Evolutionary conservation across 1,140 invertebrate genomes (phyloP).

Genomic region (Saccostrea glomerata): DNA sequence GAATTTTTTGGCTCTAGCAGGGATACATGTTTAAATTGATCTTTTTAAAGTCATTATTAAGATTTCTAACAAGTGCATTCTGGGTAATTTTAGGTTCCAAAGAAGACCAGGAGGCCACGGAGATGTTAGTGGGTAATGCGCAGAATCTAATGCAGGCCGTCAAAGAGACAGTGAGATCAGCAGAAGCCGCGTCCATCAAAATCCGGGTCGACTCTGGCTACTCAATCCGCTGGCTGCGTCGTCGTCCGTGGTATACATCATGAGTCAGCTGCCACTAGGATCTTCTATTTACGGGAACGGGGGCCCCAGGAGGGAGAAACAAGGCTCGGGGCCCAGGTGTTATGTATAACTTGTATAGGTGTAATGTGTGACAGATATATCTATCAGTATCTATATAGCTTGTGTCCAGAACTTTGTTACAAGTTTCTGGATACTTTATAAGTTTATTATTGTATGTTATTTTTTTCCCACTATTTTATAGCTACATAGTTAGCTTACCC

Average conservation of each 20-base stretch:
- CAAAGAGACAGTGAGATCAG: slow-evolving; percentile 98
- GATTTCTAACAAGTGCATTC: too few relatives aligned
- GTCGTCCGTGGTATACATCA: slow-evolving; percentile 93
- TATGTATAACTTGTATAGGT: slow-evolving; percentile 1
- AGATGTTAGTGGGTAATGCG: slow-evolving; percentile 99
- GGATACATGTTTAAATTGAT: too few relatives aligned
- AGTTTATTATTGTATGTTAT: background rate
- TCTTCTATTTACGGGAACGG: slow-evolving; percentile 29
- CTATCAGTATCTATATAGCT: background rate
- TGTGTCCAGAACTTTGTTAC: background rate
- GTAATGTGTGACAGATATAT: background rate
- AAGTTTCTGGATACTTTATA: background rate
- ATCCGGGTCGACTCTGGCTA: slow-evolving; percentile 97
- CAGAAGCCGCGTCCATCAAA: slow-evolving; percentile 99
- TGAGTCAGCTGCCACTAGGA: slow-evolving; percentile 33
- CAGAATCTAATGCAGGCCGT: slow-evolving; percentile 99
- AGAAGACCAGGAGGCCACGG: slow-evolving; percentile 99
- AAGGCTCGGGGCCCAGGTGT: background rate
- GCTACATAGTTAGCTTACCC: too few relatives aligned
- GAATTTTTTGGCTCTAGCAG: too few relatives aligned
- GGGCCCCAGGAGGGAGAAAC: background rate
- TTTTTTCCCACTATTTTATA: background rate
- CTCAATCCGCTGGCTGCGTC: slow-evolving; percentile 94
- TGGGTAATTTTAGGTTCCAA: slow-evolving; percentile 97
- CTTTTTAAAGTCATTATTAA: too few relatives aligned